Evolutionary conservation across 2,113 vertebrate species (phyloP), one percentile per base, ranked within the genome.

Genomic region (Columbina picui): DNA sequence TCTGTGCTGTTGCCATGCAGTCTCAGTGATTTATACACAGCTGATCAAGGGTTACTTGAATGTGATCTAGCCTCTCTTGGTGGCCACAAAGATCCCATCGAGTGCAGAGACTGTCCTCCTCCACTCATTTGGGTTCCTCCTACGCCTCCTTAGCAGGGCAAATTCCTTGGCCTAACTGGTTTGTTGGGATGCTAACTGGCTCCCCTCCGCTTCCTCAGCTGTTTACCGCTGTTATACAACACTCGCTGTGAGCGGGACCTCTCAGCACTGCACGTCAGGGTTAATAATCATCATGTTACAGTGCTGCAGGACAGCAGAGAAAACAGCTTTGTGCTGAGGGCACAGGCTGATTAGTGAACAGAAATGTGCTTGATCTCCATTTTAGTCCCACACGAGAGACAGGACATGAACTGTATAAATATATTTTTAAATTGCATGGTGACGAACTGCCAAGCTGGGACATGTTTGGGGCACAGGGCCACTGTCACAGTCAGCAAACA

Each of bases 221-320:
- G 88, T 93, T 95, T 92, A 65, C 71, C 45, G 7, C 6, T 7
- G 55, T 96, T 93, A 92, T 9, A 88, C 78, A 96, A 84, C 57
- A 63, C 95, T 76, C 94, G 47, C 67, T 53, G 68, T 80, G 89
- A 95, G 67, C 19, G 41, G 50, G 65, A 93, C 91, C 77, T 93
- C 91, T 87, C 80, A 60, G 94, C 52, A 14, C 43, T 27, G 34
- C 56, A 2, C 26, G 38, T 94, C 87, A 79, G 38, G 83, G 79
- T 87, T 95, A 91, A 70, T 96, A 85, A 93, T 34, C 56, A 63
- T 95, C 85, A 90, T 16, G 6, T 90, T 90, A 21, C 74, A 1
- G 2, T 76, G 59, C 59, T 87, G 59, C 78, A 80, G 71, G 75
- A 67, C 43, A 60, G 78, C 64, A 88, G 67, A 65, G 68, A 59